phyloP scores from a whole-genome alignment of 2,113 vertebrate species.

The Amazona guildingii region DNA sequence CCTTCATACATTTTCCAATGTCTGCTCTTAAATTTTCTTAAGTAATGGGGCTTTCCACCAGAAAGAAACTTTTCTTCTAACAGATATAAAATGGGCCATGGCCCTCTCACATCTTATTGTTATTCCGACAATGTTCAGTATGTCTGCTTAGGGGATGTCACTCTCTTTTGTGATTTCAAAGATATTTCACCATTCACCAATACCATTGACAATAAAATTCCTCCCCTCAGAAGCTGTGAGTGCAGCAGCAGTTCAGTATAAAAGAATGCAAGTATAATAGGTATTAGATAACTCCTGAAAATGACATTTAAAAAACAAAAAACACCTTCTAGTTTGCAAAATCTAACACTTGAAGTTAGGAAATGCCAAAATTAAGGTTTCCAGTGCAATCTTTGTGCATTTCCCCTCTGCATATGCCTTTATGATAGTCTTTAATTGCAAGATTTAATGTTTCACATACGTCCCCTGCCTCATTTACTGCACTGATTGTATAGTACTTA shows the following conservation, averaged over 20 bases:
- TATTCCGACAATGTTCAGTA: constrained; percentile 25
- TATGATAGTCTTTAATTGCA: constrained; percentile 1
- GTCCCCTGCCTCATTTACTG: background rate
- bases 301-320: background rate
- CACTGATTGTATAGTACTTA: background rate
- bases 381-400: background rate
- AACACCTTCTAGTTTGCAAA: background rate
- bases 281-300: background rate
- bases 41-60: background rate
- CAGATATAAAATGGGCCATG: background rate
- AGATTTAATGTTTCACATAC: background rate
- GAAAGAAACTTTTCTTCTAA: background rate
- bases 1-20: background rate
- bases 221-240: background rate
- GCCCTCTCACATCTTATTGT: background rate
- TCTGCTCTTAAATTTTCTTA: background rate
- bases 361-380: background rate
- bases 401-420: background rate
- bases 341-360: background rate
- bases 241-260: background rate
- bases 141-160: constrained; percentile 30
- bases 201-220: constrained; percentile 28
- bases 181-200: constrained; percentile 21
- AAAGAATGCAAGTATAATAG: background rate
- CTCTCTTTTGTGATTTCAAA: constrained; percentile 29